Base-by-base conservation (phyloP, 1,140 invertebrate species). In the Lordiphosa clarofinis region DNA sequence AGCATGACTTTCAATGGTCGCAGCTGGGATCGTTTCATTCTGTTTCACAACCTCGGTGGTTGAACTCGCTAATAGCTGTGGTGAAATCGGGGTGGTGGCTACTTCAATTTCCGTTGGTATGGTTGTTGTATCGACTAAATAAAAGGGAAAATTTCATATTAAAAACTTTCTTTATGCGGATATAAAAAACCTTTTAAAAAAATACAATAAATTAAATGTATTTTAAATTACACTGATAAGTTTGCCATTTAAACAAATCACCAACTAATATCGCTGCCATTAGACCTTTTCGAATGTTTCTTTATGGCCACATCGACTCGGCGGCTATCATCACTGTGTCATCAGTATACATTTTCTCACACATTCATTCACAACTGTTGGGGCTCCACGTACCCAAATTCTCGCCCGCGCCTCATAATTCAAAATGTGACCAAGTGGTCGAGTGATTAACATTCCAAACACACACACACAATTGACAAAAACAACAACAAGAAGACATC, bases 381-480 rank as follows among this genome's bases (percentile, higher is more conserved):
- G 47, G 54, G 54, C 38, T 49, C 50, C 55, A 49, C 49, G 31
- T 53, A 82, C 71, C 76, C 76, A 62, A 81, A 81, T 81, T 67
- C 76, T 60, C 33, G 58, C 75, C 76, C 54, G 49, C 76, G 78
- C 46, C 73, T 65, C 76, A 81, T 82, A 72, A 81, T 63, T 81
- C 76, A 81, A 81, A 81, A 81, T 64, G 76, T 59, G 40, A 50
- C 63, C 73, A 63, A 68, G 56, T 64, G 72, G 47, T 40, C 73
- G 59, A 81, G 76, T 65, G 76, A 81, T 81, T 81, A 81, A 81
- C 64, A 81, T 81, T 82, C 76, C 76, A 60, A 19, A 57, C 76
- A 70, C 10, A 42, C 10, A 42, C 39, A 42, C 43, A 46, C 24
- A 33, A 46, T 49, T 49, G 57, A 38, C 55, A 68, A 54, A 56